Evolutionary conservation across 2,113 vertebrate genomes (phyloP).

Genomic region (Grantiella picta): DNA sequence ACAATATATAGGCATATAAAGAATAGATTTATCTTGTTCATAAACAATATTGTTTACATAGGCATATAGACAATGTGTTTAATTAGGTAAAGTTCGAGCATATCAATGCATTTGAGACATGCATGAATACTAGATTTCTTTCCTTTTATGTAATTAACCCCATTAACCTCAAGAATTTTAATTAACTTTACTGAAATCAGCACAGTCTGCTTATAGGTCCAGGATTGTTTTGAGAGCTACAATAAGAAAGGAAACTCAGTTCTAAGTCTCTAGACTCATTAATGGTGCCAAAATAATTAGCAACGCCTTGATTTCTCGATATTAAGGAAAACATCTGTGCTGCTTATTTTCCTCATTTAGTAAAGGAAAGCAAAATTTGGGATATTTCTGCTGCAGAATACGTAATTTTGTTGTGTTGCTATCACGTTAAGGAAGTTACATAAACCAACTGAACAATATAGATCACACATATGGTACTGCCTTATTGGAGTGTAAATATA

Average conservation of each 20-base stretch:
- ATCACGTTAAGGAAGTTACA: neutral
- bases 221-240: constrained; percentile 45
- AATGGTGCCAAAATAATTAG: constrained; percentile 63
- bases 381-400: neutral
- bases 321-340: constrained; percentile 43
- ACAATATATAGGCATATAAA: too few relatives aligned
- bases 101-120: constrained; percentile 14
- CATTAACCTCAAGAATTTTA: constrained; percentile 71
- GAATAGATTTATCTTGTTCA: too few relatives aligned
- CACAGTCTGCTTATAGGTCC: constrained; percentile 24
- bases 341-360: constrained; percentile 24
- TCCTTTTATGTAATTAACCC: constrained; percentile 64
- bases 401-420: neutral
- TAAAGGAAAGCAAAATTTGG: constrained; percentile 5
- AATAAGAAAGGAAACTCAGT: constrained; percentile 37
- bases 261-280: constrained; percentile 57
- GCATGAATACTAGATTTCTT: constrained; percentile 24
- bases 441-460: neutral
- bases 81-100: neutral
- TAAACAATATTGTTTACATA: neutral
- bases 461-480: neutral
- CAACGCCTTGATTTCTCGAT: neutral
- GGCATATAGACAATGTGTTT: neutral
- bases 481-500: neutral
- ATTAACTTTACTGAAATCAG: constrained; percentile 66